These are phyloP conservation scores for Cossypha caffra DNA, from an alignment of 2,797 vertebrate genomes.

Conservation along the genomic window DNA sequence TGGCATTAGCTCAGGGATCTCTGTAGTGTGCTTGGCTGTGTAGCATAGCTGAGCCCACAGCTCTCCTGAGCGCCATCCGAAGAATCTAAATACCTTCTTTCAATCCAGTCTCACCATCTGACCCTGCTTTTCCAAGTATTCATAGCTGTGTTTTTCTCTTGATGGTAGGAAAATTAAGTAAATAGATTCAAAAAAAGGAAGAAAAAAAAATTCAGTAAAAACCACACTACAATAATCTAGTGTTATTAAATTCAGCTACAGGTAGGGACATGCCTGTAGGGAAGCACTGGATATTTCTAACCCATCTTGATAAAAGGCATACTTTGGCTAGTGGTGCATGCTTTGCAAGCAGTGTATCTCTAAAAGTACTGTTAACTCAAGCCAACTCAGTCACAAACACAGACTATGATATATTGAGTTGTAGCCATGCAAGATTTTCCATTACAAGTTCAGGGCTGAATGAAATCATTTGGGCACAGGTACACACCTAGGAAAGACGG, in stretches of 20 bases:
- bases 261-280: constrained; percentile 25
- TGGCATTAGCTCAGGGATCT: background rate
- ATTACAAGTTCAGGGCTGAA: background rate
- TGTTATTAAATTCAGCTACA: constrained; percentile 52
- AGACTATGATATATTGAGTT: background rate
- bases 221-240: background rate
- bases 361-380: constrained; percentile 33
- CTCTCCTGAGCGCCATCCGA: background rate
- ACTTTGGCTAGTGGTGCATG: constrained; percentile 24
- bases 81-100: constrained; percentile 1
- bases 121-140: background rate
- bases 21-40: background rate
- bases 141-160: background rate
- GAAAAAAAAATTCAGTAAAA: constrained; percentile 7
- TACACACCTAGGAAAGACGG: background rate
- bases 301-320: constrained; percentile 57
- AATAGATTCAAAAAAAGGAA: constrained; percentile 27
- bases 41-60: background rate
- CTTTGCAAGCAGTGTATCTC: constrained; percentile 56
- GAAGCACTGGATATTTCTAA: constrained; percentile 51
- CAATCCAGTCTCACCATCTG: background rate
- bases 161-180: constrained; percentile 20
- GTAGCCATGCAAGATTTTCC: constrained; percentile 25
- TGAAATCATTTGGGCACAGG: background rate
- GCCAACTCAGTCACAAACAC: constrained; percentile 33